phyloP scores from a whole-genome alignment of 2,888 invertebrate species.

The Vanessa cardui region DNA sequence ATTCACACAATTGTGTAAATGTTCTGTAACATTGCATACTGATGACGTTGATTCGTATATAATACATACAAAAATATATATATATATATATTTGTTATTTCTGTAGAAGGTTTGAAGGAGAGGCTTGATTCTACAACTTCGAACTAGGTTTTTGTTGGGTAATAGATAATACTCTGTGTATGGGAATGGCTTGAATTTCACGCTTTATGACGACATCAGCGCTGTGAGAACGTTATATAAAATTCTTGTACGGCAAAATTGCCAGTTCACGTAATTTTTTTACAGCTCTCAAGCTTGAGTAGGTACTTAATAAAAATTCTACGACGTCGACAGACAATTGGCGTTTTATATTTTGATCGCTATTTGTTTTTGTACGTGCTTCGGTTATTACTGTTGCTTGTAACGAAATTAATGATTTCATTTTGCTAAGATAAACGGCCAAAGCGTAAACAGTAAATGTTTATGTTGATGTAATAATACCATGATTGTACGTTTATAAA shows the following conservation, averaged over 20 bases:
- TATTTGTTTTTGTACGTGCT: constrained; percentile 33
- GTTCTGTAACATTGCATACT: no score
- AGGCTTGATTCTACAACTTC: not conserved
- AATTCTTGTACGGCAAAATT: constrained; percentile 61
- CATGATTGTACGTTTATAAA: no score
- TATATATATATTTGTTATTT: no score
- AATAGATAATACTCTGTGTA: constrained; percentile 16
- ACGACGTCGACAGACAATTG: constrained; percentile 52
- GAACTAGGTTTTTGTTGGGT: constrained; percentile 8
- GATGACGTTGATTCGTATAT: no score
- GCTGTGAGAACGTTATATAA: constrained; percentile 60
- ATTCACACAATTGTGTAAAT: no score
- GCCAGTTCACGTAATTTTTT: constrained; percentile 62
- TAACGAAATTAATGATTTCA: no score
- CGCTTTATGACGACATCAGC: constrained; percentile 57
- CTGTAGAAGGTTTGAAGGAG: no score
- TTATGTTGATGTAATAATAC: no score
- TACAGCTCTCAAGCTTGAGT: constrained; percentile 54
- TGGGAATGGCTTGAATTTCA: constrained; percentile 57
- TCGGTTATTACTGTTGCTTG: not conserved
- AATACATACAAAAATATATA: no score
- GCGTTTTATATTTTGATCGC: constrained; percentile 49
- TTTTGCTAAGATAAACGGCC: no score
- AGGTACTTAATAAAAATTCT: constrained; percentile 63
- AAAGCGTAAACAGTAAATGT: no score